Base-by-base conservation (phyloP, 2,888 invertebrate genomes). In the Agrilus cyanescens region DNA sequence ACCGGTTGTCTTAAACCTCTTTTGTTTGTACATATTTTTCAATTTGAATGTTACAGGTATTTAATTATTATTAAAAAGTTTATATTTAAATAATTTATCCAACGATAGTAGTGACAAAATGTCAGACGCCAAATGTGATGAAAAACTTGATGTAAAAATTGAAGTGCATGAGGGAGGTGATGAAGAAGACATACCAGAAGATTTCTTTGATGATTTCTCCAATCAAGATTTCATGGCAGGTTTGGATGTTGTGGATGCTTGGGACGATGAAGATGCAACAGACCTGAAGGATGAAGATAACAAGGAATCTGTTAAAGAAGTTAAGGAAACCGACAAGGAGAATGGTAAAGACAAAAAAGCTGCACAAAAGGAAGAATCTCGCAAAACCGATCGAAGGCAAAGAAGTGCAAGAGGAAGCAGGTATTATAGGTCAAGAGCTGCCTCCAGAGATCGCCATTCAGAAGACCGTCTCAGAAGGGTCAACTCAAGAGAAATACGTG, bases 201-300 rank as follows among this genome's bases (percentile, higher is more conserved):
- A 66, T 50, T 67, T 67, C 47, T 67, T 67, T 45, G 68, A 68
- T 51, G 67, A 66, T 48, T 66, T 68, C 43, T 56, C 61, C 29
- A 66, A 65, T 51, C 58, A 64, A 44, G 68, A 67, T 46, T 68
- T 68, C 48, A 64, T 68, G 58, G 66, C 61, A 44, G 67, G 66
- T 25, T 52, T 68, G 38, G 64, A 67, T 52, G 62, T 68, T 15
- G 63, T 68, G 8, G 68, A 68, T 51, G 58, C 61, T 13, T 60
- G 63, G 63, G 59, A 59, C 35, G 58, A 57, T 12, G 56, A 54
- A 34, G 54, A 37, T 36, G 13, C 12, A 20, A 40, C n/a, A 34
- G 13, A 37, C 2, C 25, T 34, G 4, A 33, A 43, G 6, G 32
- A 41, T n/a, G 33, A 31, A 29, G 30, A 18, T 14, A n/a, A 4